Evolutionary conservation across 2,113 vertebrate species (phyloP).

Genomic region (Laterallus jamaicensis): DNA sequence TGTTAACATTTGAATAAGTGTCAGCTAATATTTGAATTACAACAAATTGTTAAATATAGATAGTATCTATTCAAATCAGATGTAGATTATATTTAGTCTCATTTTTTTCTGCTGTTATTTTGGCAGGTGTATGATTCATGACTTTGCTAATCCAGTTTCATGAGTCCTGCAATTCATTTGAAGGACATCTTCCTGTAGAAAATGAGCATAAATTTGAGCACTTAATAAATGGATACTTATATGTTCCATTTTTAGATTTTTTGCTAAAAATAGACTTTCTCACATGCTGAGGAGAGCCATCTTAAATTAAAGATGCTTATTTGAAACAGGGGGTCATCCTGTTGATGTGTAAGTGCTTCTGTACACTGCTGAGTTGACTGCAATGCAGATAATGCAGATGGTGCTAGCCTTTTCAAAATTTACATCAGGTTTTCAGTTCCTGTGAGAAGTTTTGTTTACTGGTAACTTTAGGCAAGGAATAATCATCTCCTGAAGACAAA

Average conservation of each 20-base stretch:
- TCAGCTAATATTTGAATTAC: slow-evolving; percentile 16
- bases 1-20: slow-evolving; percentile 34
- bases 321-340: not conserved
- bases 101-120: slow-evolving; percentile 25
- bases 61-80: slow-evolving; percentile 34
- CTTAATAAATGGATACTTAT: not conserved
- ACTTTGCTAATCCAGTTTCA: slow-evolving; percentile 37
- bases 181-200: slow-evolving; percentile 16
- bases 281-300: not conserved
- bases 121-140: slow-evolving; percentile 32
- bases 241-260: not conserved
- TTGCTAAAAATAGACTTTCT: not conserved
- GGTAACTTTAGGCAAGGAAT: not conserved
- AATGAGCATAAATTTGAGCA: not conserved
- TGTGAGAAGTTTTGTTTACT: not conserved
- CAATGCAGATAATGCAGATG: slow-evolving; percentile 51
- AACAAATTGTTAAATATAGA: slow-evolving; percentile 46
- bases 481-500: not conserved
- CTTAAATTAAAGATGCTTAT: not conserved
- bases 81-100: slow-evolving; percentile 26
- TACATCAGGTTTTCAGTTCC: slow-evolving; percentile 1
- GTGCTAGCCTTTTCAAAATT: not conserved
- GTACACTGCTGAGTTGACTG: slow-evolving; percentile 15
- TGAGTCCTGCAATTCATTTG: slow-evolving; percentile 21
- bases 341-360: not conserved